Base-by-base conservation (phyloP, 2,888 invertebrate species). In the Mycalesis mineus region DNA sequence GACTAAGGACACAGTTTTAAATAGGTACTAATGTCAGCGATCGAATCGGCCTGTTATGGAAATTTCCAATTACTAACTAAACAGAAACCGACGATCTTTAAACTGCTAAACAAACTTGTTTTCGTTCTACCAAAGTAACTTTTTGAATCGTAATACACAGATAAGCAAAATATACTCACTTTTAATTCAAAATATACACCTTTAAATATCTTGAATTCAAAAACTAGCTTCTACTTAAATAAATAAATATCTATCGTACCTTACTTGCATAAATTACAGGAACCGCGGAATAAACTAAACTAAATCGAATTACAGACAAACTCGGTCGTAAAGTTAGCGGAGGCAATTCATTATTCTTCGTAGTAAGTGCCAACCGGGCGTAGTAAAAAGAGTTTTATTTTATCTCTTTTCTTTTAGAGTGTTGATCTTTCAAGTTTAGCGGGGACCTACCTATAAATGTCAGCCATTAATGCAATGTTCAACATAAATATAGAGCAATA, bases 351-450 rank as follows among this genome's bases (percentile, higher is more conserved):
- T 51, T 51, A 51, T 51, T 51, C 51, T 51, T 51, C 51, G 31
- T 51, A 29, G 51, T 51, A 51, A 51, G 51, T 51, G 51, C 51
- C 51, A 51, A 51, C 51, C 51, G 40, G 31, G 51, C 40, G 51
- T 29, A 40, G 40, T 51, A 51, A 51, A 49, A 51, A 51, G 50
- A 51, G 40, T 31, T 40, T 51, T 51, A 31, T 51, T 40, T 51
- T 51, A 40, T 51, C 40, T 40, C 51, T 41, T 15, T 51, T 31
- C 40, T 51, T 40, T 40, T 15, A n/a, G 15, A 40, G 40, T 31
- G 28, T 51, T 51, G 40, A 51, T 40, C 51, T 51, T 31, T n/a
- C 29, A 41, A 41, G 40, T 40, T 40, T 14, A 51, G 40, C 40
- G 39, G 15, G 7, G n/a, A 48, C 7, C 36, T 29, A 29, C 31